Conservation (phyloP, 2,113 vertebrate genomes). For the Syngnathus floridae region DNA sequence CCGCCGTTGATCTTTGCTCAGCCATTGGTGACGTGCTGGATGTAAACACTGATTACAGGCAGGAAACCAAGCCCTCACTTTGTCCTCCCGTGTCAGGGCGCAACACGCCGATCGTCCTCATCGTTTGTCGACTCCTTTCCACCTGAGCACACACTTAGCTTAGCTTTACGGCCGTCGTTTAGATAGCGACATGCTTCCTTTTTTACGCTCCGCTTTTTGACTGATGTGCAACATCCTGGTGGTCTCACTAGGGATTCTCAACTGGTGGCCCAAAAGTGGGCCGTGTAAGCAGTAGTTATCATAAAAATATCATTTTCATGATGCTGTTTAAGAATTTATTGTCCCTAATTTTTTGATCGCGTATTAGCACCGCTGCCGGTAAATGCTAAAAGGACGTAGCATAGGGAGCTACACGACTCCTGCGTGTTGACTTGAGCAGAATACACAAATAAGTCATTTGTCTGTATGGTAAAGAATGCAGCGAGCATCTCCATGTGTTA, state of each 20-base stretch:
- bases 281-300: no score
- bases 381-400: background rate
- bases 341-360: no score
- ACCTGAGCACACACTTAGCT: conserved; percentile 69
- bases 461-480: background rate
- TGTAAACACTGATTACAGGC: conserved; percentile 73
- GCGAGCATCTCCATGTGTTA: background rate
- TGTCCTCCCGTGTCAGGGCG: conserved; percentile 69
- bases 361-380: background rate
- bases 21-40: conserved; percentile 57
- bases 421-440: conserved; percentile 11
- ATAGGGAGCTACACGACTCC: background rate
- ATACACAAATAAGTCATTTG: conserved; percentile 10
- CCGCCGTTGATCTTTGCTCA: conserved; percentile 65
- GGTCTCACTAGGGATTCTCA: background rate
- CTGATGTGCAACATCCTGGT: conserved; percentile 40
- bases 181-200: conserved; percentile 65
- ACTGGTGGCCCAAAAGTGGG: no score
- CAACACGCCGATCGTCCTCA: conserved; percentile 53
- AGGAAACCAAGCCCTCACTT: conserved; percentile 72
- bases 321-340: no score
- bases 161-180: conserved; percentile 70
- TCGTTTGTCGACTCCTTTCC: conserved; percentile 72
- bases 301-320: no score
- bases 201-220: conserved; percentile 43